These are phyloP conservation scores for Aleiodes sp. DNA, from an alignment of 1,140 invertebrate species.

Conservation along the genomic window DNA sequence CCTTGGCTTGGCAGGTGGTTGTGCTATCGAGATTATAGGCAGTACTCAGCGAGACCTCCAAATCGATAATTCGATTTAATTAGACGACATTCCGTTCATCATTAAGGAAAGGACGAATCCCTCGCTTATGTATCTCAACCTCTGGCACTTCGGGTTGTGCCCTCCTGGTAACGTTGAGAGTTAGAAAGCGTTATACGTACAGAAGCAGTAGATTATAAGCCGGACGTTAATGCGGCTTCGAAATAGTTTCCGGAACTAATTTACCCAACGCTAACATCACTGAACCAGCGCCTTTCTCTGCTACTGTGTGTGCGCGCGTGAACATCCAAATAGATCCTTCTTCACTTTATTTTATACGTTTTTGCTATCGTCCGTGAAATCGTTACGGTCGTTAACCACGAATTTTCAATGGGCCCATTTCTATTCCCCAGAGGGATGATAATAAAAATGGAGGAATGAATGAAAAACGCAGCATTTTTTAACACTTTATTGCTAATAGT, in stretches of 20 bases:
- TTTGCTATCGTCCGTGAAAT: constrained; percentile 30
- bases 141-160: background rate
- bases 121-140: background rate
- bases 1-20: constrained; percentile 22
- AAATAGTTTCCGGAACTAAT: constrained; percentile 54
- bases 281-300: background rate
- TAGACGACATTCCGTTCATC: constrained; percentile 40
- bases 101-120: constrained; percentile 34
- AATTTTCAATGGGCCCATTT: constrained; percentile 16
- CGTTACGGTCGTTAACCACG: constrained; percentile 30
- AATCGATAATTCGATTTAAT: constrained; percentile 43
- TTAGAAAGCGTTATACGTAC: background rate
- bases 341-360: constrained; percentile 37
- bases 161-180: no score
- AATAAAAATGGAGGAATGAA: no score
- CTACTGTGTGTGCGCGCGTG: constrained; percentile 15
- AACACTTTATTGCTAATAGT: background rate
- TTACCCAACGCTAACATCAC: constrained; percentile 36
- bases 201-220: constrained; percentile 42
- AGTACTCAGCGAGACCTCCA: background rate
- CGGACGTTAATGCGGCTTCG: constrained; percentile 47
- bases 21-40: constrained; percentile 7
- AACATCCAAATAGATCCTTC: background rate
- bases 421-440: background rate
- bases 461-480: no score